Base-by-base conservation (phyloP, 2,888 invertebrate species). In the Cephus rjabovi region DNA sequence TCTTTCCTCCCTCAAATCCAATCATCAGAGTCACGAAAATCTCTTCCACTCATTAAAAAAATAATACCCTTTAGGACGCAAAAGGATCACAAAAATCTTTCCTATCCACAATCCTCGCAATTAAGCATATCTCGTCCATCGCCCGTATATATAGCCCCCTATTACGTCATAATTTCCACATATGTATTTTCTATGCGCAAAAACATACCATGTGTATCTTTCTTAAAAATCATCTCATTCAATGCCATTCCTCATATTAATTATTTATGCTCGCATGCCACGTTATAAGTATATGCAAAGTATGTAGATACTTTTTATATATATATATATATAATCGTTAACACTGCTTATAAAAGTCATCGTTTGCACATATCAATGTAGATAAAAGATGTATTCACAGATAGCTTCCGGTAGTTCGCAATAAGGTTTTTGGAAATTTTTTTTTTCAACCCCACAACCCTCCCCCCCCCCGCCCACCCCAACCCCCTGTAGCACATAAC, bases 361-460 rank as follows among this genome's bases (percentile, higher is more conserved):
- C 15, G 35, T 76, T 78, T 74, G 76, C 69, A 69, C 79, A 75
- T 73, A 79, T 56, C 56, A 56, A 56, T 56, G 23, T 56, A 78
- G 81, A 76, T 79, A 79, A 82, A 70, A 76, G 71, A 74, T 80
- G 77, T 82, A 82, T 83, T 77, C 79, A 79, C 80, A 79, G 80
- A 82, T 80, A 78, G 81, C 80, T 79, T 75, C 79, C 78, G 77
- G 81, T 83, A 81, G 79, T 82, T 79, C 34, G 76, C 31, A 73
- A n/a, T 79, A 33, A 37, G 70, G 37, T 73, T 73, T 34, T 34
- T 73, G 15, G 15, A 56, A 56, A 56, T 56, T 56, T 56, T 56
- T 33, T 33, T 56, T 56, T 56, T 56, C 6, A 56, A 4, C 12
- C 15, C 6, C 40, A 34, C 11, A 34, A 34, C 40, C 15, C 15